phyloP scores from a whole-genome alignment of 2,888 invertebrate species.

The Nomada ferruginata region DNA sequence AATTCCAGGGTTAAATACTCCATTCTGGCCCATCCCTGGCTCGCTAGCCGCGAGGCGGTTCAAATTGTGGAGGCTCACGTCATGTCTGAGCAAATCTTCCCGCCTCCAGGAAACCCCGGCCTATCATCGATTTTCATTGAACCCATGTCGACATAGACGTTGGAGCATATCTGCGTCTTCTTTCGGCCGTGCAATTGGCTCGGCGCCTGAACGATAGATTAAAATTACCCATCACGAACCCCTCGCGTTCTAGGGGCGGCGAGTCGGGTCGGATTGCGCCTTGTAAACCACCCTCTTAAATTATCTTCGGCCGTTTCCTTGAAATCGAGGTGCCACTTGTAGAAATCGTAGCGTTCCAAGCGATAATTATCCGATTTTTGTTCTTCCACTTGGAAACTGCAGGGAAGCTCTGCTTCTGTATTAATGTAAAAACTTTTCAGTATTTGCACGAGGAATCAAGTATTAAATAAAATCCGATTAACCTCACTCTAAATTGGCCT shows the following conservation, averaged over 20 bases:
- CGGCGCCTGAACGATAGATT: conserved; percentile 72
- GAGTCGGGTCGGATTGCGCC: conserved; percentile 67
- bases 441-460: no score
- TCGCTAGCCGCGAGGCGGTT: conserved; percentile 27
- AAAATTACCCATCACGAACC: conserved; percentile 58
- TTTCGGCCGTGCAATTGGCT: conserved; percentile 65
- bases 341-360: no score
- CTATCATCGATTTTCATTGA: conserved; percentile 69
- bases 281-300: conserved; percentile 55
- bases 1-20: conserved; percentile 67
- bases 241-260: conserved; percentile 4
- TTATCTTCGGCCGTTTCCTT: conserved; percentile 29
- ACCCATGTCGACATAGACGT: conserved; percentile 60
- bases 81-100: conserved; percentile 57
- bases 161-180: conserved; percentile 51
- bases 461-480: no score
- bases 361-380: not conserved
- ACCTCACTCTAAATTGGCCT: no score
- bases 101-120: not conserved
- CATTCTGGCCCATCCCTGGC: conserved; percentile 54
- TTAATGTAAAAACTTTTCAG: no score
- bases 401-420: no score
- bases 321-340: conserved; percentile 42
- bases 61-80: conserved; percentile 63
- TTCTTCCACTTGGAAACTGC: not conserved